These are phyloP conservation scores for Cynocephalus volans DNA, from an alignment of 2,113 vertebrate species.

Conservation along the genomic window DNA sequence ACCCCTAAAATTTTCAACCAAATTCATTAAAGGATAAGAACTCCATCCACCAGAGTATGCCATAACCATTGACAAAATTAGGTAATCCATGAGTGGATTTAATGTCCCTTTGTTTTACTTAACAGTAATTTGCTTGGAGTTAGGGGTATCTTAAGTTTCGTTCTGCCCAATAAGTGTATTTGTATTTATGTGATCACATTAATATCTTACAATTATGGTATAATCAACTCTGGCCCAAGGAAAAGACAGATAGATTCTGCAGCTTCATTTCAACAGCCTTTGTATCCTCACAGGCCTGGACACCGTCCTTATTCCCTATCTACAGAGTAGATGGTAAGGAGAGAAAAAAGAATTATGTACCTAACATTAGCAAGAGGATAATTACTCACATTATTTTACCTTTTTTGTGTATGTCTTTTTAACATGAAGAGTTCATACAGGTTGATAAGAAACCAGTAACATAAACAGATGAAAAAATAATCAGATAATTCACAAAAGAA, in stretches of 20 bases:
- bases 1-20: conserved; percentile 33
- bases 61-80: conserved; percentile 38
- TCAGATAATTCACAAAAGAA: conserved; percentile 22
- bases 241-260: background rate
- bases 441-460: conserved; percentile 1
- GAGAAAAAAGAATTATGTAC: conserved; percentile 13
- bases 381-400: background rate
- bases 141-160: conserved; percentile 3
- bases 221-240: background rate
- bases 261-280: background rate
- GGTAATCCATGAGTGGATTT: background rate
- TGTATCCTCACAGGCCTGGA: background rate
- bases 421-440: background rate
- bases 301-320: background rate
- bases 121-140: background rate
- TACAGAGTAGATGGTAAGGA: background rate
- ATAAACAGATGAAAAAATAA: background rate
- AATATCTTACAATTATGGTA: conserved; percentile 2
- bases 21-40: background rate
- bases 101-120: background rate
- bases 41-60: background rate
- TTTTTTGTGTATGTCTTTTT: background rate
- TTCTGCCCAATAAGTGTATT: background rate
- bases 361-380: background rate
- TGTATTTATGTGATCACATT: conserved; percentile 11